Evolutionary conservation across 2,113 vertebrate genomes (phyloP).

Genomic region (Neolamprologus brichardi): DNA sequence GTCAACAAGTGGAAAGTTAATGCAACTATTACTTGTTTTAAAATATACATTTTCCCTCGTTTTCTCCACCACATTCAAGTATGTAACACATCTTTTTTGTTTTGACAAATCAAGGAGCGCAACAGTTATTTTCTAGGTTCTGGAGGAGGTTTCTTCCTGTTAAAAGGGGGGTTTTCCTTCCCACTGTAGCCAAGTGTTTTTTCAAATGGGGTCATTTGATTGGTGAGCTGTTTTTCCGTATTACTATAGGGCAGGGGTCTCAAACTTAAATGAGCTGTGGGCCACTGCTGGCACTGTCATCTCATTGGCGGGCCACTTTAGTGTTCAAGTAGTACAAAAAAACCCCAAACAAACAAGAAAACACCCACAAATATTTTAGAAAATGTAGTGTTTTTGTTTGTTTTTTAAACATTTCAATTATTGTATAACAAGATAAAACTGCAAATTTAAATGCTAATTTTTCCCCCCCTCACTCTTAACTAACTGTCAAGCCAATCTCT

Average conservation of each 20-base stretch:
- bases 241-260: not conserved
- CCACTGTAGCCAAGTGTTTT: not conserved
- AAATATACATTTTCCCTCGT: not conserved
- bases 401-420: no score
- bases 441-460: no score
- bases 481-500: no score
- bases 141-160: not conserved
- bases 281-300: not conserved
- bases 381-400: no score
- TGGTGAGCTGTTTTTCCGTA: accelerated
- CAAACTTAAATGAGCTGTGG: not conserved
- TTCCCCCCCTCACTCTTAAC: no score
- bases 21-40: not conserved
- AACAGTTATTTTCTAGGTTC: not conserved
- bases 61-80: not conserved
- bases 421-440: no score
- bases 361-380: no score
- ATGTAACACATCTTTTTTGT: not conserved
- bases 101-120: not conserved
- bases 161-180: not conserved
- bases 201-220: accelerated
- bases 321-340: no score
- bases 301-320: no score
- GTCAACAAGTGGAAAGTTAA: not conserved
- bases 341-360: no score